These are phyloP conservation scores for Synanthedon tipuliformis DNA, from an alignment of 2,888 invertebrate species.

Conservation along the genomic window DNA sequence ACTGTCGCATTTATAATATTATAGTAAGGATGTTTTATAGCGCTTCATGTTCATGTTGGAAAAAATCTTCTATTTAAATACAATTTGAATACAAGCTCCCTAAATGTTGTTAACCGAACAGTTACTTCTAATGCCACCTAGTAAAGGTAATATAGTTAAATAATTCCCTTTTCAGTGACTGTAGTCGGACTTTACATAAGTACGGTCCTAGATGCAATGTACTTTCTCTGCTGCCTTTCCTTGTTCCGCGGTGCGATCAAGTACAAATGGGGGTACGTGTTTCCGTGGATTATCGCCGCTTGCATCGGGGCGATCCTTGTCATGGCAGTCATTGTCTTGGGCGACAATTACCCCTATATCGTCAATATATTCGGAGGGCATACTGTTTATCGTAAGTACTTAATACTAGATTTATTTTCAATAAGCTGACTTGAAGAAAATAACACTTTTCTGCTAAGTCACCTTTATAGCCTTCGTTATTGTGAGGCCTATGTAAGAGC, in stretches of 20 bases:
- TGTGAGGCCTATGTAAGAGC: too few relatives aligned
- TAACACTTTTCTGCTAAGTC: too few relatives aligned
- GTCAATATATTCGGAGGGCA: slow-evolving; percentile 56
- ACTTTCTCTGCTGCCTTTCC: slow-evolving; percentile 59
- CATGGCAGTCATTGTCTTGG: slow-evolving; percentile 36
- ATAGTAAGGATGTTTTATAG: too few relatives aligned
- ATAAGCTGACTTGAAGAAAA: too few relatives aligned
- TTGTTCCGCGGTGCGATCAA: slow-evolving; percentile 59
- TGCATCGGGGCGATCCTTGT: slow-evolving; percentile 46
- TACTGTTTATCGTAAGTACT: slow-evolving; percentile 50
- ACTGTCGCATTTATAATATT: too few relatives aligned
- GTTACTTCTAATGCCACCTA: not conserved
- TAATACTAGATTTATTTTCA: too few relatives aligned
- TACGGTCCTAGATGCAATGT: slow-evolving; percentile 53
- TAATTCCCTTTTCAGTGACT: slow-evolving; percentile 37
- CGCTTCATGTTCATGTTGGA: too few relatives aligned
- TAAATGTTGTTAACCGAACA: too few relatives aligned
- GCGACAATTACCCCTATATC: slow-evolving; percentile 49
- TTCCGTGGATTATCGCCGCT: slow-evolving; percentile 60
- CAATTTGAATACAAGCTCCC: too few relatives aligned
- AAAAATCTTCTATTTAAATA: too few relatives aligned
- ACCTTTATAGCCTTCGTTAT: too few relatives aligned
- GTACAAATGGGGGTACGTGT: slow-evolving; percentile 53
- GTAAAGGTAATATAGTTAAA: not conserved
- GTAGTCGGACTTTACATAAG: slow-evolving; percentile 59